Conservation (phyloP, 2,888 invertebrate species). For the Pheosia tremula region DNA sequence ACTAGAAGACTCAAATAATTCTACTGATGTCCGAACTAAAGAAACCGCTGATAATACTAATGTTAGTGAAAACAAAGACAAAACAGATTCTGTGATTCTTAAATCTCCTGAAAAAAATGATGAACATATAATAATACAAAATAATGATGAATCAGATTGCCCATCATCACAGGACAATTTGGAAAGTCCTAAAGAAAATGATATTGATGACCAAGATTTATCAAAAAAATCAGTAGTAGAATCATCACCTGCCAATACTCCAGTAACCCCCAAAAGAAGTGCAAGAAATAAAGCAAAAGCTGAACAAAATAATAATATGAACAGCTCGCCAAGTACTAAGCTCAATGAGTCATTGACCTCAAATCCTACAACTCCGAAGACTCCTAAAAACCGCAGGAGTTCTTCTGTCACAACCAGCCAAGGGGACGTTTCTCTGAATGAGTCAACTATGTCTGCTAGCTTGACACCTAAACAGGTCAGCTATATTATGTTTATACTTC, state of each 20-base stretch:
- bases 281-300: constrained; percentile 50
- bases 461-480: constrained; percentile 74
- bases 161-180: not conserved
- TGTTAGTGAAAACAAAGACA: constrained; percentile 9
- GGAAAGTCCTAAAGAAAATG: constrained; percentile 6
- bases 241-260: constrained; percentile 14
- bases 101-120: not conserved
- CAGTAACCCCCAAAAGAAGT: constrained; percentile 59
- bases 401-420: constrained; percentile 55
- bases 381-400: constrained; percentile 59
- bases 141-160: not conserved
- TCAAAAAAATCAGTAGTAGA: constrained; percentile 2
- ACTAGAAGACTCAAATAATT: constrained; percentile 47
- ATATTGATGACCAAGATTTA: constrained; percentile 1
- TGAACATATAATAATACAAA: not conserved
- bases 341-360: constrained; percentile 56
- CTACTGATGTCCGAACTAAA: constrained; percentile 20
- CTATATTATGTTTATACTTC: too few relatives aligned
- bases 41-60: constrained; percentile 5
- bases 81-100: constrained; percentile 1
- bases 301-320: constrained; percentile 51
- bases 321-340: constrained; percentile 48
- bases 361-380: constrained; percentile 41
- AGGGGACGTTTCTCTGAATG: constrained; percentile 60
- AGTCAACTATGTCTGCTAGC: constrained; percentile 47